Percentiles rank a stretch among this genome's conserved stretches.
phyloP scores from a whole-genome alignment of 2,888 invertebrate genomes.

The Steinernema carpocapsae region DNA sequence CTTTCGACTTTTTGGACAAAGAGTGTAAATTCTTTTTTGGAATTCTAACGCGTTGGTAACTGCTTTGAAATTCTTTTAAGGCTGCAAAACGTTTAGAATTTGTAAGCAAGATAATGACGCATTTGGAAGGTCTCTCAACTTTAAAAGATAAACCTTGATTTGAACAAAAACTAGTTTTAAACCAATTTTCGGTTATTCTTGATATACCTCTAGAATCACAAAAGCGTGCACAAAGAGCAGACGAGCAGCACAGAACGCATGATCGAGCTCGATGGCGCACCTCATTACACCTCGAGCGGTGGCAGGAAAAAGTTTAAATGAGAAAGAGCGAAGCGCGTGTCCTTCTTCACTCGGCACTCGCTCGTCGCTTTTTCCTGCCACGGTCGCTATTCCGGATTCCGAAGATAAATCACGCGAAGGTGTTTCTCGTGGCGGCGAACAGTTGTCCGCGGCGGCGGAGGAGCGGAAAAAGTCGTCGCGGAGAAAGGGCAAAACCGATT shows the following conservation, averaged over 20 bases:
- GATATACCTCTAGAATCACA: too few species aligned
- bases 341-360: not conserved
- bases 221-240: not conserved
- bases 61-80: too few species aligned
- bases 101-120: too few species aligned
- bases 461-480: not conserved
- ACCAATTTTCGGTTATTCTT: too few species aligned
- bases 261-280: not conserved
- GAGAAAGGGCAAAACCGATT: too few species aligned
- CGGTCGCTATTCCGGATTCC: slow-evolving; percentile 18
- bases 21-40: too few species aligned
- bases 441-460: not conserved
- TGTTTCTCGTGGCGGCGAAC: not conserved
- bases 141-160: too few species aligned
- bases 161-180: too few species aligned
- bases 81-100: too few species aligned
- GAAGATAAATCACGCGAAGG: slow-evolving; percentile 24
- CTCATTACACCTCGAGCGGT: slow-evolving; percentile 22
- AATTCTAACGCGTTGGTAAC: too few species aligned
- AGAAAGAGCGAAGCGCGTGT: not conserved
- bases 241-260: not conserved
- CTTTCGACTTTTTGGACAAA: too few species aligned
- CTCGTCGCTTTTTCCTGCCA: not conserved
- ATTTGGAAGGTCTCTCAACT: too few species aligned
- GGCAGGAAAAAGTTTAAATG: slow-evolving; percentile 30